phyloP scores from a whole-genome alignment of 1,140 invertebrate genomes.

The Octopus bimaculoides region DNA sequence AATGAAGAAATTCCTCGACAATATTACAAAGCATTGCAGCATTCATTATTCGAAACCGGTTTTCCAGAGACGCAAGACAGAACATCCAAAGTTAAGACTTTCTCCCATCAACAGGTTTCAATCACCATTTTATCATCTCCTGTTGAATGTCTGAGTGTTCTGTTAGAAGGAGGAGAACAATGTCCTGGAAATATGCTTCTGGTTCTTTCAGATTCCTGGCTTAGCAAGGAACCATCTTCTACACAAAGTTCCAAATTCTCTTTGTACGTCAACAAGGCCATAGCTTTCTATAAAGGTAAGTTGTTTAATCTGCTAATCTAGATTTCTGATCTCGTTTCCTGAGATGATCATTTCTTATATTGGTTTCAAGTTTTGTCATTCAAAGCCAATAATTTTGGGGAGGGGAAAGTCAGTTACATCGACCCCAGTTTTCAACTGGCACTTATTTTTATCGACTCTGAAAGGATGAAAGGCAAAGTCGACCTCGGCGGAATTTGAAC shows the following conservation, averaged over 20 bases:
- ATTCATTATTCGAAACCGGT: conserved; percentile 23
- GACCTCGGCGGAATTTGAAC: no score
- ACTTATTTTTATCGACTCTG: no score
- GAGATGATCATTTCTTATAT: no score
- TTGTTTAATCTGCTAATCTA: neutral
- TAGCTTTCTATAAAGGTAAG: no score
- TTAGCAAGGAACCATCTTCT: neutral
- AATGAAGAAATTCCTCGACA: neutral
- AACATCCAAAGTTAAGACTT: conserved; percentile 10
- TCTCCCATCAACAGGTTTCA: neutral
- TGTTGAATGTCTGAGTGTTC: conserved; percentile 22
- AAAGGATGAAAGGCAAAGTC: no score
- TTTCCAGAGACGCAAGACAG: conserved; percentile 23
- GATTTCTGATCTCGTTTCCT: no score
- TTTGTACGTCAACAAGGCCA: no score
- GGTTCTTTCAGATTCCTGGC: conserved; percentile 19
- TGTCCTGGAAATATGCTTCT: conserved; percentile 19
- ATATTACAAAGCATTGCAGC: conserved; percentile 21
- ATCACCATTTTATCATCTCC: conserved; percentile 19
- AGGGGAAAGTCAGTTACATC: no score
- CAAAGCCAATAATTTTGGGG: no score
- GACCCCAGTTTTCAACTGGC: no score
- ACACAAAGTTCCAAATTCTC: no score
- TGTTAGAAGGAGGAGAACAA: conserved; percentile 23
- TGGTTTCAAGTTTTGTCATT: no score